Evolutionary conservation across 2,888 invertebrate species (phyloP).

Genomic region (Alloscopus bannaensis): DNA sequence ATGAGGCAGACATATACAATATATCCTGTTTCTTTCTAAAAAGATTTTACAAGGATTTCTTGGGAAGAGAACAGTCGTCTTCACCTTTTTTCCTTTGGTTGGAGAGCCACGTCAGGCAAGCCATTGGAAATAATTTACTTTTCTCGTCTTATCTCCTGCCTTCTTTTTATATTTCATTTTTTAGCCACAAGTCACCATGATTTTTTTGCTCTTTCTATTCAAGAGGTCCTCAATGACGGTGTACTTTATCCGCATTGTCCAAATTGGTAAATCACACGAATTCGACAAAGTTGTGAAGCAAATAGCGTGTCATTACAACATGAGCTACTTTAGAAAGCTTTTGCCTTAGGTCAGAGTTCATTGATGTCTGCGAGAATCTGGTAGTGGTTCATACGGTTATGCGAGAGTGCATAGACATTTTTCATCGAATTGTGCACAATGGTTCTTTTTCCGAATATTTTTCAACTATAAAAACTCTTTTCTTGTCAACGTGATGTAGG

Average conservation of each 20-base stretch:
- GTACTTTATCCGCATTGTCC: neutral
- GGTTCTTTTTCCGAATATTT: neutral
- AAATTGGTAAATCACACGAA: neutral
- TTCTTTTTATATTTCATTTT: neutral
- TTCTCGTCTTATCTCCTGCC: slow-evolving; percentile 2
- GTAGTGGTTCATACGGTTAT: too few species aligned
- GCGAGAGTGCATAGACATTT: neutral
- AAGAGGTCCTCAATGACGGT: neutral
- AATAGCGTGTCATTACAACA: too few species aligned
- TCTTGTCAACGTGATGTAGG: neutral
- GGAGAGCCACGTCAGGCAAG: slow-evolving; percentile 11
- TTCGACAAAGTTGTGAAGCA: neutral
- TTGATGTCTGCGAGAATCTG: neutral
- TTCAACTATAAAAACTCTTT: neutral
- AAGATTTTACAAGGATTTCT: too few species aligned
- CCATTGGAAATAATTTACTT: slow-evolving; percentile 26
- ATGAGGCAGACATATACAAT: too few species aligned
- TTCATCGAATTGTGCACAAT: slow-evolving; percentile 10
- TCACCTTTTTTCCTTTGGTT: neutral
- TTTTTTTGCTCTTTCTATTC: neutral
- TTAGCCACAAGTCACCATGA: neutral
- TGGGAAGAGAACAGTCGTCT: slow-evolving; percentile 8
- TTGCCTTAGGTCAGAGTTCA: slow-evolving; percentile 17
- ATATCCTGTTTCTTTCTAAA: too few species aligned
- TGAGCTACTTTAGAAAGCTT: slow-evolving; percentile 12